These are phyloP conservation scores for Zosterops lateralis DNA, from an alignment of 2,113 vertebrate genomes.

Conservation along the genomic window DNA sequence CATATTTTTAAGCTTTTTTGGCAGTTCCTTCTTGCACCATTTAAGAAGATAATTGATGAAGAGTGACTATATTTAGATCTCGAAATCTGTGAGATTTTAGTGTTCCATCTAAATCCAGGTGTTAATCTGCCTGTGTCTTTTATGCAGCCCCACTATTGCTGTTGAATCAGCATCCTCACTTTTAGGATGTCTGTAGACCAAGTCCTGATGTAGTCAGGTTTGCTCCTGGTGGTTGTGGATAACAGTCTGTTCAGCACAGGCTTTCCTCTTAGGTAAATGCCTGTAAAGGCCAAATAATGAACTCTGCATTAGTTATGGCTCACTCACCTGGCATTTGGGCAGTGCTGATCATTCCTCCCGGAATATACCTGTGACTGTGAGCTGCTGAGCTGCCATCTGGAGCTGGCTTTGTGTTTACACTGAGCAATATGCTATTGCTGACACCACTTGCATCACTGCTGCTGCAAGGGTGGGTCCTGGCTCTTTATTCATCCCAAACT, in stretches of 20 bases:
- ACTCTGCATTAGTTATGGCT: slow-evolving; percentile 1
- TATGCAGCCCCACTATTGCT: not conserved
- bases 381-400: slow-evolving; percentile 25
- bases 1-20: not conserved
- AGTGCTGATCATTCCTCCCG: not conserved
- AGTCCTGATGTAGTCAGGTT: not conserved
- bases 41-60: not conserved
- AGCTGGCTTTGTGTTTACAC: not conserved
- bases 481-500: not conserved
- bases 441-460: not conserved
- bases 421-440: not conserved
- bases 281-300: not conserved
- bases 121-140: not conserved
- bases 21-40: not conserved
- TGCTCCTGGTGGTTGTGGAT: not conserved
- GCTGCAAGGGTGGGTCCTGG: not conserved
- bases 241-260: not conserved
- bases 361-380: not conserved
- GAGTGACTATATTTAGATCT: not conserved
- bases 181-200: not conserved
- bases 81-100: not conserved
- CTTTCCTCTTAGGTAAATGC: not conserved
- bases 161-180: not conserved
- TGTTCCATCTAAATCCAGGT: not conserved
- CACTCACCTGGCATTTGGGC: not conserved